Percentiles rank a stretch among this genome's conserved stretches.
These are phyloP conservation scores for Rhynchomys soricoides DNA, from an alignment of 2,113 vertebrate genomes.

Conservation along the genomic window DNA sequence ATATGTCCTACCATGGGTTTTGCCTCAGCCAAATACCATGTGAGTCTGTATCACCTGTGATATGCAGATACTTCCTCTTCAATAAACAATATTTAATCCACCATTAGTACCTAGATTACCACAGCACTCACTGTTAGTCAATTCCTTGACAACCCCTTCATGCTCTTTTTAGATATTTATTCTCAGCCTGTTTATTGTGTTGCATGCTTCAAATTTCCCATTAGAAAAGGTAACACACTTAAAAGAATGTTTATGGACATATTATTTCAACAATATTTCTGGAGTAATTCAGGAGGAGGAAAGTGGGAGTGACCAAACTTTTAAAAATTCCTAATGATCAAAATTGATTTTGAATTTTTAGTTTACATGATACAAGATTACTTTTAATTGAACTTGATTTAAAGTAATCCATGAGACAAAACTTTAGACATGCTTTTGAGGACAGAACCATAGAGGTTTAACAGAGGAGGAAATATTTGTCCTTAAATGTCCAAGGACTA, in stretches of 20 bases:
- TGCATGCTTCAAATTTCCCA: background rate
- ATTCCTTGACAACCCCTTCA: background rate
- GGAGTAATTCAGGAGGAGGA: no score
- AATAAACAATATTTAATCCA: background rate
- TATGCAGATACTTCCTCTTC: no score
- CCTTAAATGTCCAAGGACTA: no score
- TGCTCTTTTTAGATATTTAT: no score
- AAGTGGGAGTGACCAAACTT: background rate
- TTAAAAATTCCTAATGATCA: background rate
- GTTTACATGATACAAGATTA: background rate
- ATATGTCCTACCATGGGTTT: no score
- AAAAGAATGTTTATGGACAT: background rate
- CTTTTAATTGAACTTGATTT: background rate
- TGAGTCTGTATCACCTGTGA: no score
- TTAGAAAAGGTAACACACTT: background rate
- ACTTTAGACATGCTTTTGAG: background rate
- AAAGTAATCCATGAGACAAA: background rate
- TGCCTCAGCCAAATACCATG: no score
- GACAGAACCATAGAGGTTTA: background rate
- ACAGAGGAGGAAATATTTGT: background rate
- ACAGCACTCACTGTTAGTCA: background rate
- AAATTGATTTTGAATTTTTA: background rate
- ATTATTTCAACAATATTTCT: background rate
- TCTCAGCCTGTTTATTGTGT: background rate
- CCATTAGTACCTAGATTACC: background rate